These are phyloP conservation scores for Heliconius ismenius DNA, from an alignment of 2,888 invertebrate species.

Conservation along the genomic window DNA sequence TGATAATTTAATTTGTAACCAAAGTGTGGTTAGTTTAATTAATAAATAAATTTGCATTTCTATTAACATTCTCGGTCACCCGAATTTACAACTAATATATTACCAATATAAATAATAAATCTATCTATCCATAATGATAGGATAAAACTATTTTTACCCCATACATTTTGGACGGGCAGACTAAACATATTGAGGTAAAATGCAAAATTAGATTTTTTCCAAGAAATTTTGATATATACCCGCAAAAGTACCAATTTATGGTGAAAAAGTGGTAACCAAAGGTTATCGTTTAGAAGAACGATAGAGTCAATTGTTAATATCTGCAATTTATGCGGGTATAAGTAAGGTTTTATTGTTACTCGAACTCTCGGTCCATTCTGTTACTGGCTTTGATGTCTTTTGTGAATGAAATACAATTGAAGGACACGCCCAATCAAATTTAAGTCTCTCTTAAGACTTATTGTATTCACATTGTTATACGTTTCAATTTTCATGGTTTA, in stretches of 20 bases:
- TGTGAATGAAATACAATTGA: constrained; percentile 41
- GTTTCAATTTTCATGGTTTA: constrained; percentile 21
- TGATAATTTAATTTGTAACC: too few species aligned
- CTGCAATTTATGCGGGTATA: constrained; percentile 61
- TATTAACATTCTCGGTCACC: too few species aligned
- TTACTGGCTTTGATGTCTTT: constrained; percentile 49
- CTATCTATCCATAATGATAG: too few species aligned
- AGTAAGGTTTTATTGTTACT: constrained; percentile 59
- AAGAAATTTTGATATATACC: neutral
- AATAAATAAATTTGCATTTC: too few species aligned
- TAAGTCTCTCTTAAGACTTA: constrained; percentile 12
- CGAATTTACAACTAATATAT: too few species aligned
- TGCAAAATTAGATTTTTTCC: neutral
- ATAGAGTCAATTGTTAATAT: constrained; percentile 57
- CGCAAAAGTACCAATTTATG: constrained; percentile 44
- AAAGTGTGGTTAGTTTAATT: too few species aligned
- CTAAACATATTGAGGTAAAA: constrained; percentile 15
- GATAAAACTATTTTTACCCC: too few species aligned
- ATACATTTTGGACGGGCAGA: neutral
- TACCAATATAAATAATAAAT: too few species aligned
- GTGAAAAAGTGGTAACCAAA: constrained; percentile 53
- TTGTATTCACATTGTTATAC: constrained; percentile 19
- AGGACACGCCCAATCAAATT: constrained; percentile 32
- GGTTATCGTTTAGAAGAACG: constrained; percentile 54
- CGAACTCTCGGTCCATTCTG: constrained; percentile 51